Evolutionary conservation across 2,113 vertebrate species (phyloP).

Genomic region (Bungarus multicinctus): DNA sequence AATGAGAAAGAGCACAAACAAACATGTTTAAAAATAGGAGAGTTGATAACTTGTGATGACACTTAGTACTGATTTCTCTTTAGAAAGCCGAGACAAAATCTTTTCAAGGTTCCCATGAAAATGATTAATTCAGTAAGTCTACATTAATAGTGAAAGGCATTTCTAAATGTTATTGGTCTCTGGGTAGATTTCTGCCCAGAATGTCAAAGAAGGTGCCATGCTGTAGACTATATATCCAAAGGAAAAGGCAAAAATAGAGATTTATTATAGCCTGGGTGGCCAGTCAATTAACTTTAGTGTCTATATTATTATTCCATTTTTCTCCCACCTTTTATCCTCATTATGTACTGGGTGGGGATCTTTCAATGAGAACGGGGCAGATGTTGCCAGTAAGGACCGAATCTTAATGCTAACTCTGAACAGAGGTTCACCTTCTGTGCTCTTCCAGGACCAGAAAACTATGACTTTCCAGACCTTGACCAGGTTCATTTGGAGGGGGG

Average conservation of each 20-base stretch:
- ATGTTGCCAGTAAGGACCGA: background rate
- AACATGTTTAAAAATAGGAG: background rate
- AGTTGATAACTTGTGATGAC: background rate
- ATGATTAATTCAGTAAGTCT: background rate
- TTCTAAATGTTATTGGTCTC: background rate
- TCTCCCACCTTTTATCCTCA: background rate
- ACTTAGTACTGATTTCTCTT: background rate
- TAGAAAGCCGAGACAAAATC: background rate
- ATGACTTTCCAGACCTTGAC: background rate
- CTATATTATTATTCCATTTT: background rate
- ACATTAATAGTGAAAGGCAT: background rate
- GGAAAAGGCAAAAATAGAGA: background rate
- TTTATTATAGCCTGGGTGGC: background rate
- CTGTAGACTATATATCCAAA: background rate
- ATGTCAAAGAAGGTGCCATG: background rate
- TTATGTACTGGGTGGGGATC: background rate
- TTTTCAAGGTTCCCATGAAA: background rate
- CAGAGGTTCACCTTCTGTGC: background rate
- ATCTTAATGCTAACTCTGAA: background rate
- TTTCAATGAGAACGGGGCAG: background rate
- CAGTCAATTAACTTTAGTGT: background rate
- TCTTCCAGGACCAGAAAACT: background rate
- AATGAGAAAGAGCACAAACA: background rate
- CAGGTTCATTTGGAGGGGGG: background rate
- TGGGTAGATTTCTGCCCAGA: background rate